Percentiles rank a stretch among this genome's conserved stretches.
Evolutionary conservation across 2,797 vertebrate genomes (phyloP).

Genomic region (Falco cherrug): DNA sequence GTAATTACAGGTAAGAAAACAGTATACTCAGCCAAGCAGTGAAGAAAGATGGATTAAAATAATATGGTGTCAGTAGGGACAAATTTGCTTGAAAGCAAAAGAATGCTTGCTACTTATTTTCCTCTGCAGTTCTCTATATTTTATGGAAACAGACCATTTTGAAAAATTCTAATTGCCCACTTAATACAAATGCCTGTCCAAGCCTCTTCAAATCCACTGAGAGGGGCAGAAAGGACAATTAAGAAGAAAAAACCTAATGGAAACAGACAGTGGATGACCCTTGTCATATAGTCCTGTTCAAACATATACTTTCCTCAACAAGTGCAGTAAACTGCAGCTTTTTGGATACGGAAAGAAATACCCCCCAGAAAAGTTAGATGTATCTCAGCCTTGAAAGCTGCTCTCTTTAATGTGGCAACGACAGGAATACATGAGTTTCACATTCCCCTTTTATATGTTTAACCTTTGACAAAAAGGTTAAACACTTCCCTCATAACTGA

Average conservation of each 20-base stretch:
- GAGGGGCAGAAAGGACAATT: neutral
- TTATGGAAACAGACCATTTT: neutral
- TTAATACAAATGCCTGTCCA: neutral
- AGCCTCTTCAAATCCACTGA: neutral
- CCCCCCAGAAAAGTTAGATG: neutral
- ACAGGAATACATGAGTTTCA: slow-evolving; percentile 60
- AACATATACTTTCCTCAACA: slow-evolving; percentile 10
- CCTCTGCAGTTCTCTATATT: neutral
- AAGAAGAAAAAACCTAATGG: neutral
- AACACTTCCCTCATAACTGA: slow-evolving; percentile 63
- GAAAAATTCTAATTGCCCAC: neutral
- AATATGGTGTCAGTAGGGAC: neutral
- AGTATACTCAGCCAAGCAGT: neutral
- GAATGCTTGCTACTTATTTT: neutral
- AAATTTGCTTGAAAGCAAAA: neutral
- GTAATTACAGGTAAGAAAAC: slow-evolving; percentile 8
- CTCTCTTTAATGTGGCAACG: slow-evolving; percentile 40
- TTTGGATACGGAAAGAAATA: neutral
- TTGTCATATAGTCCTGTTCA: neutral
- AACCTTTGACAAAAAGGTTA: slow-evolving; percentile 72
- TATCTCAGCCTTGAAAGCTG: neutral
- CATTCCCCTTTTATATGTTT: slow-evolving; percentile 68
- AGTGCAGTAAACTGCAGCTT: neutral
- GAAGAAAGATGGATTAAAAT: neutral
- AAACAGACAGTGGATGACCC: neutral